Evolutionary conservation across 2,888 invertebrate genomes (phyloP).

Genomic region (Cacoxenus indagator): DNA sequence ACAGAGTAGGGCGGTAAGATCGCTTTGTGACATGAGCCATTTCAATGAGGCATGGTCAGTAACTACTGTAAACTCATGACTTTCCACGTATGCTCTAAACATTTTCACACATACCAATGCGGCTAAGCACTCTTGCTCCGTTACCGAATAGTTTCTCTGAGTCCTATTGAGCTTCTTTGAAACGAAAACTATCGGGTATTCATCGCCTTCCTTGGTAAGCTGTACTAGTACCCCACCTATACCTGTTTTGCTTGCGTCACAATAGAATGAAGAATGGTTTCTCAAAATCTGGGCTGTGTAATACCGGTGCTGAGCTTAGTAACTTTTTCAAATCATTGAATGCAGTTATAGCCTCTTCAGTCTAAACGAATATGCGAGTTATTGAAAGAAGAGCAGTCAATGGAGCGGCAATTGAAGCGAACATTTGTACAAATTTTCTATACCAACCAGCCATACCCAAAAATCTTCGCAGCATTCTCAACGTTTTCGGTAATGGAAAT

Average conservation of each 20-base stretch:
- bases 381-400: too few relatives aligned
- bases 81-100: slow-evolving; percentile 31
- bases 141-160: slow-evolving; percentile 25
- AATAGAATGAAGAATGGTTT: too few relatives aligned
- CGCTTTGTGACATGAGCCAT: slow-evolving; percentile 48
- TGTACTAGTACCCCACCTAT: background rate
- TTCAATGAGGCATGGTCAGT: slow-evolving; percentile 48
- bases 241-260: too few relatives aligned
- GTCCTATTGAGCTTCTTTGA: slow-evolving; percentile 23
- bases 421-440: too few relatives aligned
- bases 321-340: slow-evolving; percentile 4
- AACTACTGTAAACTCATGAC: slow-evolving; percentile 20
- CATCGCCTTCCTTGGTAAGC: too few relatives aligned
- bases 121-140: slow-evolving; percentile 30
- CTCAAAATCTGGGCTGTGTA: too few relatives aligned
- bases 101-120: slow-evolving; percentile 26
- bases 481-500: slow-evolving; percentile 21
- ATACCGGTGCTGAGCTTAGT: too few relatives aligned
- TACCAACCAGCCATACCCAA: slow-evolving; percentile 23
- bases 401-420: too few relatives aligned
- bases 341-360: background rate
- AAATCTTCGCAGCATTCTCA: slow-evolving; percentile 19
- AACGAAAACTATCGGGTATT: too few relatives aligned
- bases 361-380: slow-evolving; percentile 4
- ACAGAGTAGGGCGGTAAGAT: slow-evolving; percentile 45